Percentiles rank a stretch among this genome's conserved stretches.
Conservation (phyloP, 2,797 vertebrate species). For the Dallia pectoralis region DNA sequence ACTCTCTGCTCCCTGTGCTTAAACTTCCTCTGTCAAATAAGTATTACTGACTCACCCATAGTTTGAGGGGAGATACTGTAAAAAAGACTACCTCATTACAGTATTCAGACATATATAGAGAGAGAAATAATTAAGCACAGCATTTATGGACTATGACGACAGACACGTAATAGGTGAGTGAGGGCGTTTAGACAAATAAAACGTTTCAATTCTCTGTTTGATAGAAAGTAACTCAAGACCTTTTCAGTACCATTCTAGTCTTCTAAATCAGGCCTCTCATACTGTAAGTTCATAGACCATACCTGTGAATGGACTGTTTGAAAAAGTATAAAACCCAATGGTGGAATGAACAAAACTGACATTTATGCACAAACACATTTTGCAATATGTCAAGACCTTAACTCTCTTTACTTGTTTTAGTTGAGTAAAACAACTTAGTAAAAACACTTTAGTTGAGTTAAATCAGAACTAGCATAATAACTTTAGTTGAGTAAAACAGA, state of each 20-base stretch:
- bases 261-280: conserved; percentile 20
- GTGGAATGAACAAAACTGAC: too few relatives aligned
- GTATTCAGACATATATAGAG: conserved; percentile 24
- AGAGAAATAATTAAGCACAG: conserved; percentile 20
- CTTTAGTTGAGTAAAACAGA: not conserved
- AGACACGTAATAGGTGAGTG: not conserved
- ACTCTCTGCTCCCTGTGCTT: conserved; percentile 47
- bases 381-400: too few relatives aligned
- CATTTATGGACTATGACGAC: conserved; percentile 24
- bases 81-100: conserved; percentile 62
- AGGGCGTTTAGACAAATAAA: not conserved
- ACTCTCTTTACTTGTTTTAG: not conserved
- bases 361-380: too few relatives aligned
- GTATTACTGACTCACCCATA: conserved; percentile 62
- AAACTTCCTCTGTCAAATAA: conserved; percentile 61
- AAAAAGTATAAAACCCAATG: too few relatives aligned
- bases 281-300: conserved; percentile 21
- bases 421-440: too few relatives aligned
- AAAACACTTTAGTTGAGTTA: too few relatives aligned
- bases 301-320: conserved; percentile 16
- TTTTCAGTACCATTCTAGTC: not conserved
- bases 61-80: conserved; percentile 51
- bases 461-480: too few relatives aligned
- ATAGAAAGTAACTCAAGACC: not conserved
- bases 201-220: not conserved